Base-by-base conservation (phyloP, 1,140 invertebrate species). In the Brachionus asplanchnoidis region DNA sequence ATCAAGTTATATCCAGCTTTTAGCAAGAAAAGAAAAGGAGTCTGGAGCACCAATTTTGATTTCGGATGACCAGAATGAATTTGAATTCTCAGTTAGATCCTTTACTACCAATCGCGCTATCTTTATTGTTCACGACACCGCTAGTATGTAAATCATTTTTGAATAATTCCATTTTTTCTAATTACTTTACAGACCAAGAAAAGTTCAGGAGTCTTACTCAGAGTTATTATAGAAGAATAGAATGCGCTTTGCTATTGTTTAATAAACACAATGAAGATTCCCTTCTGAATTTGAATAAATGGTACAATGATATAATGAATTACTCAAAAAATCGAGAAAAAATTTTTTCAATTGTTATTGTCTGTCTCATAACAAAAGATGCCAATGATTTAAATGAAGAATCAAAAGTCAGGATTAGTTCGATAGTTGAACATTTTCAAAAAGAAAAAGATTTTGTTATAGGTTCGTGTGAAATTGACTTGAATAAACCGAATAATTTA, bases 281-380 rank as follows among this genome's bases (percentile, higher is more conserved):
- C 8, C 60, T 82, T 46, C 17, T 42, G 11, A 82, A 82, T 68
- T 82, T 82, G 28, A 82, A 46, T 32, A 82, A 82, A 65, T 82
- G 79, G 79, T 40, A 82, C 28, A n/a, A 1, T 4, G 79, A 82
- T 36, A 65, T 82, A 14, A 40, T 82, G 26, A 82, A 44, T 44
- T 82, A 82, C 53, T 60, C 50, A 11, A 65, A 60, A 20, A 82
- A 20, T 44, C 7, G 40, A 65, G 79, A 82, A 26, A 60, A 17
- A 20, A 20, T 17, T 8, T 82, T 82, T 20, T 60, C 79, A 40
- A 65, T 82, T 65, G 79, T 82, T 42, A 53, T 82, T 42, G 65
- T 82, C 14, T 42, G 79, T 26, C 36, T 82, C n/a, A 53, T 36
- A 14, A 77, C 12, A 50, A 77, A 50, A 36, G 42, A 60, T 60